Base-by-base conservation (phyloP, 1,140 invertebrate species). In the Cydia fagiglandana region DNA sequence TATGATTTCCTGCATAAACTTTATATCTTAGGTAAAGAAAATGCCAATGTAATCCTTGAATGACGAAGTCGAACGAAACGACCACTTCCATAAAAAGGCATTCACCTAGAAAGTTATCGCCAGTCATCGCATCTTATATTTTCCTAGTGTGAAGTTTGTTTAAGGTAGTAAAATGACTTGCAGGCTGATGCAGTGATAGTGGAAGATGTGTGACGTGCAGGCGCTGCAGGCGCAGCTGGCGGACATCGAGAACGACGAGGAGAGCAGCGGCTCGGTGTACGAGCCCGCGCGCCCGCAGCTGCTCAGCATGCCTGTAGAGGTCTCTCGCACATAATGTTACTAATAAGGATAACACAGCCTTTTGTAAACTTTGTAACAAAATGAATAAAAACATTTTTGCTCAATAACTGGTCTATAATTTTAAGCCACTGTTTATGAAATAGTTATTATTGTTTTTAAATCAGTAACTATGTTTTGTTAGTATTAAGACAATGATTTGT, bases 251-350 rank as follows among this genome's bases (percentile, higher is more conserved):
- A 17, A 53, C 4, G 66, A 76, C 15, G 78, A 73, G 73, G 20
- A 73, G 70, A 70, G 77, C 56, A 76, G 68, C 73, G 78, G 38
- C 38, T 41, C 79, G 47, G 45, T 80, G 41, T 81, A 77, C 75
- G 83, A 84, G 75, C 77, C 80, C 75, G 80, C 82, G 75, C 73
- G 84, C 77, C 80, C 88, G 24, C 77, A 75, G 34, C 77, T 91
- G 68, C 56, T 82, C 73, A 84, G 83, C 73, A 86, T 92, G 86
- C 90, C 90, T 76, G 86, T 92, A 77, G 90, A 92, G 88, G 90
- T 90, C 13, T 4, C 47, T 15, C 13, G 3, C 47, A 50, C 47
- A 41, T 41, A 9, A 10, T 38, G 45, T 15, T 15, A 47, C 12
- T 15, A 3, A 38, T 7, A 38, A 7, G 2, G 34, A 38, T 38